Percentiles rank a stretch among this genome's conserved stretches.
Conservation (phyloP, 2,797 vertebrate species). For the Halcyon chelicuti region DNA sequence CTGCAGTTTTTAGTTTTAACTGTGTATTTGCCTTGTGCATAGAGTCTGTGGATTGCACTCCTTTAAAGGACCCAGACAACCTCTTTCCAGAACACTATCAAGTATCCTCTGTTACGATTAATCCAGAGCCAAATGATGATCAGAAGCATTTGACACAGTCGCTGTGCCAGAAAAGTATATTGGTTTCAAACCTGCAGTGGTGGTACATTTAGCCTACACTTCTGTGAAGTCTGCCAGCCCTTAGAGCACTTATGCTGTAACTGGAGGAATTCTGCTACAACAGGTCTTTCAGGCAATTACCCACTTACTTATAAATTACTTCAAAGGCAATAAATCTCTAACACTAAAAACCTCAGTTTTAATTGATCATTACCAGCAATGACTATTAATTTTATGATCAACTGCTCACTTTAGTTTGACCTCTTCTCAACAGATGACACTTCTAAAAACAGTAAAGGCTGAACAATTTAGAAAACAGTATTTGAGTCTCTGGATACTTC, state of each 20-base stretch:
- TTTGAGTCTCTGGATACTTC: neutral
- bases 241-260: neutral
- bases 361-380: neutral
- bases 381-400: neutral
- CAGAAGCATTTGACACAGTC: constrained; percentile 9
- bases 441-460: neutral
- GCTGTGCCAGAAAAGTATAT: constrained; percentile 7
- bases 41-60: neutral
- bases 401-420: neutral
- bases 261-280: neutral
- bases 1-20: neutral
- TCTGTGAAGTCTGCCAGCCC: constrained; percentile 15
- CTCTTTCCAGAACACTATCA: neutral
- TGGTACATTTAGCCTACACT: neutral
- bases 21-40: neutral
- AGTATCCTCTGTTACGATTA: constrained; percentile 12
- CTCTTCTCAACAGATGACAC: neutral
- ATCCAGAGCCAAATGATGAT: constrained; percentile 29
- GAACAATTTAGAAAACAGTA: neutral
- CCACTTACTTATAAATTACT: neutral
- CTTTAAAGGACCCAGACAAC: neutral
- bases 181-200: constrained; percentile 5
- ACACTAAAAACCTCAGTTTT: neutral
- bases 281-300: neutral
- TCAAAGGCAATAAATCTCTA: neutral